Evolutionary conservation across 2,113 vertebrate species (phyloP).

Genomic region (Cephalopholis sonnerati): DNA sequence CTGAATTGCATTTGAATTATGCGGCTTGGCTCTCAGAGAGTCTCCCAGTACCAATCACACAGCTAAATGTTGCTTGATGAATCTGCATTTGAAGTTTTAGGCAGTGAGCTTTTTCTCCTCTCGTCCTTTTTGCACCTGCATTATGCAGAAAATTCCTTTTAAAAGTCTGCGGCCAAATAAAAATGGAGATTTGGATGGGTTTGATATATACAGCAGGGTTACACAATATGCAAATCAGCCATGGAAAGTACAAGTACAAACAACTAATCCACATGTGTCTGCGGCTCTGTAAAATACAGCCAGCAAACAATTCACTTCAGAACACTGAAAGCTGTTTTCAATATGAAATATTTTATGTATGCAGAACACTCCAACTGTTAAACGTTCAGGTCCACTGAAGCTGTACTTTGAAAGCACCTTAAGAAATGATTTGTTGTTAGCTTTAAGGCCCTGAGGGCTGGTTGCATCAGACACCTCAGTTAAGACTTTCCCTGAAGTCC

Average conservation of each 20-base stretch:
- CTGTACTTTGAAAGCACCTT: not conserved
- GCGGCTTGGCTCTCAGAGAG: not conserved
- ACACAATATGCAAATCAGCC: constrained; percentile 48
- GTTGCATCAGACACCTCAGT: too few species aligned
- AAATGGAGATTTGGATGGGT: constrained; percentile 10
- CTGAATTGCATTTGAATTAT: not conserved
- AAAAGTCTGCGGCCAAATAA: constrained; percentile 12
- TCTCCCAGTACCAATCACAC: not conserved
- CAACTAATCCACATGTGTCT: constrained; percentile 17
- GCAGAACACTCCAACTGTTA: not conserved
- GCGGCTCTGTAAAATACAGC: not conserved
- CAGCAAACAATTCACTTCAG: not conserved
- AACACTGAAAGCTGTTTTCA: constrained; percentile 3
- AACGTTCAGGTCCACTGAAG: not conserved
- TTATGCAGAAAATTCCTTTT: constrained; percentile 17
- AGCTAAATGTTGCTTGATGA: not conserved
- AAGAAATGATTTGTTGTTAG: not conserved
- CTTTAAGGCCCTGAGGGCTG: too few species aligned
- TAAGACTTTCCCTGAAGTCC: too few species aligned
- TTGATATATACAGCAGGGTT: constrained; percentile 3
- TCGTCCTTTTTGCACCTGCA: not conserved
- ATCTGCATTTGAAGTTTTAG: not conserved
- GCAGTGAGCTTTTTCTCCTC: not conserved
- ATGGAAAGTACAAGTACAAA: constrained; percentile 1
- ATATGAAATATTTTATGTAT: not conserved